A percentile compares a stretch with the other conserved stretches of the same genome.
Evolutionary conservation across 2,113 vertebrate genomes (phyloP).

Genomic region (Tiliqua scincoides): DNA sequence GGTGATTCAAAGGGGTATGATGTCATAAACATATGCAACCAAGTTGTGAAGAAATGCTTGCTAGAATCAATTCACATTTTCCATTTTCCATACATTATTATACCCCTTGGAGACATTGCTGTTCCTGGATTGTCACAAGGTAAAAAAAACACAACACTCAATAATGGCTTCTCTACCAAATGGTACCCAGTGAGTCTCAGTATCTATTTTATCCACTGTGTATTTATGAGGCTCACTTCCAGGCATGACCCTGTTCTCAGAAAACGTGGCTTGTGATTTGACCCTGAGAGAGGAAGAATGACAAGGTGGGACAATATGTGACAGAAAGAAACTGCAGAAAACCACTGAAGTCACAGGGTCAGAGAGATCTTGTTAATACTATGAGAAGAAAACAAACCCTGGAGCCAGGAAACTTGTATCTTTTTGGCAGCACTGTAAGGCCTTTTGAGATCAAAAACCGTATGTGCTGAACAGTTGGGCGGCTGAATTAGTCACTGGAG

Average conservation of each 20-base stretch:
- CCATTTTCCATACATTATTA: neutral
- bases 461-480: too few relatives aligned
- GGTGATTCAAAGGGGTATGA: neutral
- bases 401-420: neutral
- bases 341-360: neutral
- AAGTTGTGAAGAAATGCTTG: neutral
- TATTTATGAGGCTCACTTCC: slow-evolving; percentile 1
- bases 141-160: neutral
- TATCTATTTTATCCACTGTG: neutral
- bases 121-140: too few relatives aligned
- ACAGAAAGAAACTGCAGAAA: slow-evolving; percentile 6
- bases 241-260: neutral
- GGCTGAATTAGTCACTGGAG: neutral
- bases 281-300: slow-evolving; percentile 12
- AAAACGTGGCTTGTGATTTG: slow-evolving; percentile 5
- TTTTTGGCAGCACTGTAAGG: neutral
- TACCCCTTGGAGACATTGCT: neutral
- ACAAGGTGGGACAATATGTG: slow-evolving; percentile 3
- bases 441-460: neutral
- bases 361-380: slow-evolving; percentile 15
- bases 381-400: slow-evolving; percentile 20
- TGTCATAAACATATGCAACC: neutral
- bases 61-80: neutral
- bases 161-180: neutral
- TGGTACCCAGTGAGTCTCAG: neutral